Evolutionary conservation across 2,113 vertebrate species (phyloP), one percentile per base, ranked within the genome.

Genomic region (Panthera tigris): DNA sequence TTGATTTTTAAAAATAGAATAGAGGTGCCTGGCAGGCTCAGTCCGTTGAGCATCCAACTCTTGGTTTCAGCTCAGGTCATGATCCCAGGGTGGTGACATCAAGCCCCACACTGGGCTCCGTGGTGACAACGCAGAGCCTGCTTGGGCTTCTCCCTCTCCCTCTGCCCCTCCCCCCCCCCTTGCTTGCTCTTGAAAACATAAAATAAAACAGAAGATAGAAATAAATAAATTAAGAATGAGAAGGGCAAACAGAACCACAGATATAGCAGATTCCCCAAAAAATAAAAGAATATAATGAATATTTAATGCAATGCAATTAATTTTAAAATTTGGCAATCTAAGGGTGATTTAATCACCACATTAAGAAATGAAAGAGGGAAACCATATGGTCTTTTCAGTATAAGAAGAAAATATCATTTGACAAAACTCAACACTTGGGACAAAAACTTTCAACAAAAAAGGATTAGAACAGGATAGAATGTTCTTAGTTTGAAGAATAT

Each of bases 281-380:
- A 78, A 91, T 39, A 21, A 81, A 92, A 82, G 31, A 86, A 52
- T 93, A 29, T 65, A 61, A 39, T 74, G 55, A 74, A 63, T 12
- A 93, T 63, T 63, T 74, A 88, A 93, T 95, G 9, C 5, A 85
- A 52, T 19, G 9, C 9, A 85, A 63, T 21, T 84, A 57, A 83
- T 87, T 93, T 93, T 50, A 79, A 91, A 96, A 73, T 65, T 65
- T 83, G 63, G 7, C 16, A 63, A 18, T 74, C 68, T 88, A 68
- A 88, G 33, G 39, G 23, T 63, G 36, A 93, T 71, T 87, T 65
- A 91, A 19, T 66, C 68, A 79, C 74, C 66, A 66, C 61, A 63
- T 65, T 79, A 76, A 65, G 50, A 90, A 71, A 87, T 69, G 82
- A 66, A 90, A 87, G n/a, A 69, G 39, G 68, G 83, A 96, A 96